Percentiles rank a stretch among this genome's conserved stretches.
Evolutionary conservation across 2,797 vertebrate species (phyloP).

Genomic region (Sebastes flavidus): DNA sequence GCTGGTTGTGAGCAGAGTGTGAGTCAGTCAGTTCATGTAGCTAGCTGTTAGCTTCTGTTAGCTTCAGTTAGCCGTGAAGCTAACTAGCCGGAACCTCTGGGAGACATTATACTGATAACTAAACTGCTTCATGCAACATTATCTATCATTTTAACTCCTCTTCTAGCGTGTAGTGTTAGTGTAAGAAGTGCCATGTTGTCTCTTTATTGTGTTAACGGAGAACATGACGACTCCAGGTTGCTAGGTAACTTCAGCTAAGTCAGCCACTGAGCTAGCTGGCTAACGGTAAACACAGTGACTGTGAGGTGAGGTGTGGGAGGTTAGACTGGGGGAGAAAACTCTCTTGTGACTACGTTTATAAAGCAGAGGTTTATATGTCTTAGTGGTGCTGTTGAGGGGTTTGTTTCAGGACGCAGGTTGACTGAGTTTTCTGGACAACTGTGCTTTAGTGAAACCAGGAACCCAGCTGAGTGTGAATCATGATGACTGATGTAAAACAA

Average conservation of each 20-base stretch:
- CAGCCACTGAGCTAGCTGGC: conserved; percentile 27
- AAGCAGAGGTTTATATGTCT: background rate
- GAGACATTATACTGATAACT: conserved; percentile 1
- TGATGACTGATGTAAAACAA: background rate
- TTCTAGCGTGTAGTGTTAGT: background rate
- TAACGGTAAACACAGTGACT: conserved; percentile 47
- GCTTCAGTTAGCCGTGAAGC: conserved; percentile 59
- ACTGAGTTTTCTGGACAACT: background rate
- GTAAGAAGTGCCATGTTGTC: conserved; percentile 19
- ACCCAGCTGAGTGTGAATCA: background rate
- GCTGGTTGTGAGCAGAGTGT: conserved; percentile 26
- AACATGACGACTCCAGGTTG: conserved; percentile 20
- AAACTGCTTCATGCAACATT: background rate
- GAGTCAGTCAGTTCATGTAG: conserved; percentile 51
- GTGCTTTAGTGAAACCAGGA: conserved; percentile 13
- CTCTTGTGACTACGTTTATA: background rate
- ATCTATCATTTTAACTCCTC: background rate
- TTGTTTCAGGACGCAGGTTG: background rate
- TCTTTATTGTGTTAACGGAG: background rate
- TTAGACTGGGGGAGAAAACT: background rate
- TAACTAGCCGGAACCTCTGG: conserved; percentile 59
- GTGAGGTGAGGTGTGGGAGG: background rate
- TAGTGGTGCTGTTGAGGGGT: background rate
- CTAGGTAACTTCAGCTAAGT: conserved; percentile 64
- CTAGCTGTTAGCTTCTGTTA: conserved; percentile 15